Base-by-base conservation (phyloP, 2,888 invertebrate species). In the Mesopsocus fuscifrons region DNA sequence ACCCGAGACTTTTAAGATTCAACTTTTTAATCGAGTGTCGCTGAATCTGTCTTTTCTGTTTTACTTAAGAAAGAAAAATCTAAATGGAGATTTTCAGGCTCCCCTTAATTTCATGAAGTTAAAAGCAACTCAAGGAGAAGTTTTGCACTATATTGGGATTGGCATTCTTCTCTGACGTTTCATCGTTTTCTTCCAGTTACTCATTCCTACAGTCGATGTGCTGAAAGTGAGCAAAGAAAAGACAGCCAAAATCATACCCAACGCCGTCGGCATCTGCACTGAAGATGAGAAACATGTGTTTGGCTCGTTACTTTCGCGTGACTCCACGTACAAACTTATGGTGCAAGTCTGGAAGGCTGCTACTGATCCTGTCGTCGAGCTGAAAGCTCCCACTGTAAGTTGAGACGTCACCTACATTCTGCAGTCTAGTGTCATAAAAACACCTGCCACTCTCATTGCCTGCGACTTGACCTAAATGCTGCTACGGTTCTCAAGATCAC, bases 171-270 rank as follows among this genome's bases (percentile, higher is more conserved):
- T n/a, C n/a, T n/a, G n/a, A n/a, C n/a, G n/a, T n/a, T n/a, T n/a
- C n/a, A n/a, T n/a, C n/a, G n/a, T n/a, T n/a, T n/a, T n/a, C 41
- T 68, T 66, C 18, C 64, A 87, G 84, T 67, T 91, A 52, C 68
- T 91, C 54, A 89, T 94, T 57, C 89, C 91, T 35, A 79, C 88
- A 51, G 69, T 71, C 44, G 77, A 82, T 46, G 89, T 94, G 44
- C 71, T 79, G 43, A 77, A 80, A 58, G 84, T 94, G 55, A 87
- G 83, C 33, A 87, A 91, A 59, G 91, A 91, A 64, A 87, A 85
- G 63, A 91, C 89, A 46, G 92, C 89, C 2, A 74, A 83, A 51
- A 87, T 94, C 51, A 88, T 94, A 54, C 92, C 92, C 41, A 92
- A 92, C 62, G 92, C 92, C 11, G 84, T 94, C 45, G 89, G 88